Conservation (phyloP, 1,140 invertebrate genomes). For the Neodiprion lecontei region DNA sequence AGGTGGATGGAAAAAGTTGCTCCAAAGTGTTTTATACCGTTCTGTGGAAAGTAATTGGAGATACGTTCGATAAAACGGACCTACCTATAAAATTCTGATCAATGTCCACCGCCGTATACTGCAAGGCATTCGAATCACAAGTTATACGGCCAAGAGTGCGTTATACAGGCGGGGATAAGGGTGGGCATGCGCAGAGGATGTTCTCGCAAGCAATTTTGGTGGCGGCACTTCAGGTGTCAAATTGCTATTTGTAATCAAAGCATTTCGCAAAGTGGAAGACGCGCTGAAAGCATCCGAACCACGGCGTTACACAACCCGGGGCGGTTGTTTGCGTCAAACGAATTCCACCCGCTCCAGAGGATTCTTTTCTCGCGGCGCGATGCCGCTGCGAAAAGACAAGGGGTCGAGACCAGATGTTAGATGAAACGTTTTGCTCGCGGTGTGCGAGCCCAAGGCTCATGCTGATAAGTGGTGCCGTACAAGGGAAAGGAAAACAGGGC, state of each 20-base stretch:
- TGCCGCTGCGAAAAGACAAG: background rate
- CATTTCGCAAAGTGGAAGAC: background rate
- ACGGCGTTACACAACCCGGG: background rate
- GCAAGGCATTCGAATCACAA: too few relatives aligned
- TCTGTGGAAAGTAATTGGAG: too few relatives aligned
- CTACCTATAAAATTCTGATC: too few relatives aligned
- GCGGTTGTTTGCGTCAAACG: background rate
- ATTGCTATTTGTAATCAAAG: background rate
- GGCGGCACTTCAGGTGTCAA: background rate
- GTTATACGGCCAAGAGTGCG: too few relatives aligned
- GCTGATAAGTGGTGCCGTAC: background rate
- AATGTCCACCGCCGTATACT: too few relatives aligned
- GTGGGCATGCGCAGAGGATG: too few relatives aligned
- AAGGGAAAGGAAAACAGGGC: too few relatives aligned
- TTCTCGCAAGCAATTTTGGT: background rate
- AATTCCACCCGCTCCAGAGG: background rate
- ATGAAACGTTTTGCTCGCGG: background rate
- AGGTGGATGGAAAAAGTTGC: too few relatives aligned
- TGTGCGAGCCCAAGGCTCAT: background rate
- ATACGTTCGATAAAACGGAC: too few relatives aligned
- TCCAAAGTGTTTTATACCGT: too few relatives aligned
- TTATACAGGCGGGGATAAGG: too few relatives aligned
- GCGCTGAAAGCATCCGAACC: background rate
- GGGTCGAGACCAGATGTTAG: background rate
- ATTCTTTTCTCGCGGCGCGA: background rate